Base-by-base conservation (phyloP, 2,113 vertebrate genomes). In the Mungos mungo region DNA sequence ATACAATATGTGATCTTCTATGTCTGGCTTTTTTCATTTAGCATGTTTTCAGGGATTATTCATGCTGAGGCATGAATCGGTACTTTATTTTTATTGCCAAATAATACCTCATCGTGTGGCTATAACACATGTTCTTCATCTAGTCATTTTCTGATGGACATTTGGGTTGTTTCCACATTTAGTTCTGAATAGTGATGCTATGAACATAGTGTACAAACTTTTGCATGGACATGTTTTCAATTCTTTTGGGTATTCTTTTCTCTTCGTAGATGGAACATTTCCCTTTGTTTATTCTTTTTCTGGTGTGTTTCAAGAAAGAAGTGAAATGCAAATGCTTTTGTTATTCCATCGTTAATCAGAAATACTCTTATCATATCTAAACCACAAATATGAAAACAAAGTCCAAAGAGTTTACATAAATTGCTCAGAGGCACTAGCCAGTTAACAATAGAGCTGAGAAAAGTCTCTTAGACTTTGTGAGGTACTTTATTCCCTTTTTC, bases 351-450 rank as follows among this genome's bases (percentile, higher is more conserved):
- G 18, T 87, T 76, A 76, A 60, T 76, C 35, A 82, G 8, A 85
- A 93, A 95, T 66, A 57, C 31, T 12, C 63, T 94, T 82, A 76
- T 11, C 63, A 92, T 87, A 76, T 68, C 31, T 82, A 88, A 95
- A 88, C 19, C 31, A 60, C 15, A 88, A 27, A 63, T 63, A 60
- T 69, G 33, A 95, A 90, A 95, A 93, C 33, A 85, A 74, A 85
- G 27, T 85, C 79, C 69, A 71, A 81, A 77, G 50, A 87, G 10
- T 68, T 95, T 60, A 90, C 16, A 52, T 35, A 69, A 77, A 87
- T 83, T 68, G 29, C 33, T 76, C 29, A 68, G 19, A 13, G 21
- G 38, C 21, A 60, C 33, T 4, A 47, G 31, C 15, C 57, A 77
- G 50, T 89, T 92, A 95, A 72, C 81, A 93, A 41, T 0, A 68